Base-by-base conservation (phyloP, 2,113 vertebrate species). In the Mesoclemmys tuberculata region DNA sequence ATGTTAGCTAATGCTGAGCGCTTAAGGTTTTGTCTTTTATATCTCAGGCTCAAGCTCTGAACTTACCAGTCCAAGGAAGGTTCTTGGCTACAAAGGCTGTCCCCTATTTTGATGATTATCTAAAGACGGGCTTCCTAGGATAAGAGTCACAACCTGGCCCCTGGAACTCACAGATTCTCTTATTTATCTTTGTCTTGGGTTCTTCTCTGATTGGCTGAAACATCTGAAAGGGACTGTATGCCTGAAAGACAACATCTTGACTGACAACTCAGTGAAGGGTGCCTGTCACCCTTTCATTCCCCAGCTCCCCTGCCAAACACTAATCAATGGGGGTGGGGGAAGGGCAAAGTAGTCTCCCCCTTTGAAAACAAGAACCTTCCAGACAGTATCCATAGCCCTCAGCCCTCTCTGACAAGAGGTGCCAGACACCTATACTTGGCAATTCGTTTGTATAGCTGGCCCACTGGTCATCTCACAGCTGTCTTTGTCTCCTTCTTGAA, bases 401-500 rank as follows among this genome's bases (percentile, higher is more conserved):
- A 93, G 51, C 51, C 31, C 94, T 95, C 49, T 91, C 83, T 92
- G 75, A 31, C 58, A 81, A 92, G 80, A 31, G 81, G 80, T 83
- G 93, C 56, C 26, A 93, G 85, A 82, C 81, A 82, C 41, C 49
- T 77, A 56, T 54, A 95, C n/a, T 79, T 85, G 82, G 44, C 68
- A 92, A 92, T 91, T 90, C 81, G 88, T 96, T 90, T 87, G 89
- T 88, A 88, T 5, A 93, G 48, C 21, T 90, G 93, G 49, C 85
- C 78, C 80, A 92, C n/a, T 92, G 79, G 74, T 85, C 87, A 88
- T 78, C 81, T 91, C 95, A 85, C 68, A 95, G 84, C 64, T 84
- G 56, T 46, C 56, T 84, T 27, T 54, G 93, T 89, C 80, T 87
- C 22, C 79, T 86, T 61, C 71, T 51, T 81, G 44, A 92, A 64